Evolutionary conservation across 2,797 vertebrate genomes (phyloP).

Genomic region (Hydrocynus forskahlii): DNA sequence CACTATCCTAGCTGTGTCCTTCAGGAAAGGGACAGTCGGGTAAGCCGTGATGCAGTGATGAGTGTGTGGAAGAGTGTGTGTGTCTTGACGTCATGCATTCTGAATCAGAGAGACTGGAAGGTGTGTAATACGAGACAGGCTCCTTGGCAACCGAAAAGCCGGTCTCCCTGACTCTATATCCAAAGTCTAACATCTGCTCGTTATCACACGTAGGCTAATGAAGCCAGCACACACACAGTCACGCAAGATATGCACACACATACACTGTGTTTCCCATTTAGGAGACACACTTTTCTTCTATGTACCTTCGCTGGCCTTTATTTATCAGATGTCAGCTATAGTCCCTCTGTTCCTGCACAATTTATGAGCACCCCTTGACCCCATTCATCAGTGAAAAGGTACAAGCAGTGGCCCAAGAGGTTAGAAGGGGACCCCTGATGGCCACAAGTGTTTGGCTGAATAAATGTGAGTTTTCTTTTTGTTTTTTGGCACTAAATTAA

Average conservation of each 20-base stretch:
- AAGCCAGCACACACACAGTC: constrained; percentile 1
- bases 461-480: too few relatives aligned
- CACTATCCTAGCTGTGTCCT: constrained; percentile 49
- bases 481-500: too few relatives aligned
- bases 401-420: too few relatives aligned
- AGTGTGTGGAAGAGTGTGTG: constrained; percentile 28
- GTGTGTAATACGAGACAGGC: constrained; percentile 56
- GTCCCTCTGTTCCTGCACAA: not conserved
- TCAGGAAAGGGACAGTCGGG: constrained; percentile 48
- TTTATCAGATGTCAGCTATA: not conserved
- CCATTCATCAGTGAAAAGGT: not conserved
- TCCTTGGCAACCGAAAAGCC: constrained; percentile 50
- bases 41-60: constrained; percentile 42
- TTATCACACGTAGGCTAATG: constrained; percentile 20
- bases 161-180: constrained; percentile 48
- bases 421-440: too few relatives aligned
- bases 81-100: constrained; percentile 50
- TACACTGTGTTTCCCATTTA: not conserved
- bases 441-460: too few relatives aligned
- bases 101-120: constrained; percentile 52
- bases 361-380: not conserved
- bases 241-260: not conserved
- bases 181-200: constrained; percentile 31
- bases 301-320: not conserved
- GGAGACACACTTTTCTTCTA: not conserved